Evolutionary conservation across 2,797 vertebrate genomes (phyloP).

Genomic region (Australoheros facetus): DNA sequence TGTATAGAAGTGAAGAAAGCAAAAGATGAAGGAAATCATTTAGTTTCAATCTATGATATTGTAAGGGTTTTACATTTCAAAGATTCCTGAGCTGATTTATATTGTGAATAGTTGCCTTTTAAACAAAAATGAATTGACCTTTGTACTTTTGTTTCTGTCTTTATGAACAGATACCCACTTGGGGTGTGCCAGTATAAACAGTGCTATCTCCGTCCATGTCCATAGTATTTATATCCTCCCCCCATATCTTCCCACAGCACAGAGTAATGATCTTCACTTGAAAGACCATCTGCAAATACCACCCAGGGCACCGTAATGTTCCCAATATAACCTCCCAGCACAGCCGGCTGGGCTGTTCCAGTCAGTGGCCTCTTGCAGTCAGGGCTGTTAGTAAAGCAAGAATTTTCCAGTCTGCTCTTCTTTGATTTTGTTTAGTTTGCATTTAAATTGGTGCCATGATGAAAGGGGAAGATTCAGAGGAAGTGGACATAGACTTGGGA

Average conservation of each 20-base stretch:
- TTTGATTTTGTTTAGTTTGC: slow-evolving; percentile 25
- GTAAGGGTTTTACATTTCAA: neutral
- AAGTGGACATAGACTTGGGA: slow-evolving; percentile 78
- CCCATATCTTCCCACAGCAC: slow-evolving; percentile 47
- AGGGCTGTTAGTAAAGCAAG: slow-evolving; percentile 21
- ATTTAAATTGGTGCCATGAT: slow-evolving; percentile 47
- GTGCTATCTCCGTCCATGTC: slow-evolving; percentile 37
- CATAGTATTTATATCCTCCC: slow-evolving; percentile 74
- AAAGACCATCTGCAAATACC: slow-evolving; percentile 80
- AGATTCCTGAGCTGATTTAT: neutral
- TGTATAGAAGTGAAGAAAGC: neutral
- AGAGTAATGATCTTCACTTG: slow-evolving; percentile 72
- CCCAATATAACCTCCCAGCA: slow-evolving; percentile 78
- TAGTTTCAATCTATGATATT: neutral
- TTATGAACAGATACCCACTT: slow-evolving; percentile 8
- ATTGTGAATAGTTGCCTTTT: neutral
- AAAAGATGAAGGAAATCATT: neutral
- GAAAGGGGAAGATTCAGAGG: slow-evolving; percentile 63
- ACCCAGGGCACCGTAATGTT: slow-evolving; percentile 70
- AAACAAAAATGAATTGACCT: neutral
- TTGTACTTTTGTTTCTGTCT: neutral
- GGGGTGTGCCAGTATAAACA: slow-evolving; percentile 27
- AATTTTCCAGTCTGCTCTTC: slow-evolving; percentile 1
- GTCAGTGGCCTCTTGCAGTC: slow-evolving; percentile 28
- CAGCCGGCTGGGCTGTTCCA: slow-evolving; percentile 45